Conservation (phyloP, 2,113 vertebrate species). For the Aspidoscelis tigris region DNA sequence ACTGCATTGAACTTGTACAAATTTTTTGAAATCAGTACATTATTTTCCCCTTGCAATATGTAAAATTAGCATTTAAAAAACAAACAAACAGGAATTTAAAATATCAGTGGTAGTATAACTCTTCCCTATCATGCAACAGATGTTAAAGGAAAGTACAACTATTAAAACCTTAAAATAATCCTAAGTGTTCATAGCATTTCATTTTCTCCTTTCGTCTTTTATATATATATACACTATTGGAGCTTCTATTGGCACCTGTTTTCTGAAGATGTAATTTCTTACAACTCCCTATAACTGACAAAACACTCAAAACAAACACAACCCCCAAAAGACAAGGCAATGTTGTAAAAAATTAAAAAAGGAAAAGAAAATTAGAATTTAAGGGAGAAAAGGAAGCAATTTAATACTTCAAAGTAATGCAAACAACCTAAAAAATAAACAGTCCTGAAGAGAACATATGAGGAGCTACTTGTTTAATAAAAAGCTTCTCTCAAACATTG, state of each 20-base stretch:
- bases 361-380: constrained; percentile 2
- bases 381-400: background rate
- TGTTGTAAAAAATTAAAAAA: constrained; percentile 6
- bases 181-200: constrained; percentile 15
- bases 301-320: background rate
- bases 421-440: constrained; percentile 20
- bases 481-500: constrained; percentile 50
- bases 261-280: constrained; percentile 5
- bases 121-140: background rate
- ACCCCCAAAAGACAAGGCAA: constrained; percentile 38
- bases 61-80: constrained; percentile 19
- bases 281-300: constrained; percentile 13
- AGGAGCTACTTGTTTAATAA: constrained; percentile 67
- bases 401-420: constrained; percentile 32
- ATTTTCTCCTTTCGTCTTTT: background rate
- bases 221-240: background rate
- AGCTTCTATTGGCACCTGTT: constrained; percentile 7
- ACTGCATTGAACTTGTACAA: constrained; percentile 39
- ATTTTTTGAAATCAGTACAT: constrained; percentile 38
- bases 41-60: constrained; percentile 14
- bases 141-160: constrained; percentile 16
- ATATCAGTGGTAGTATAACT: background rate
- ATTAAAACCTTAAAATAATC: constrained; percentile 19
- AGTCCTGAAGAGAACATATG: constrained; percentile 57
- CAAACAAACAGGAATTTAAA: background rate